phyloP scores from a whole-genome alignment of 2,888 invertebrate species.

The Imbricaverruca yamaguchii region DNA sequence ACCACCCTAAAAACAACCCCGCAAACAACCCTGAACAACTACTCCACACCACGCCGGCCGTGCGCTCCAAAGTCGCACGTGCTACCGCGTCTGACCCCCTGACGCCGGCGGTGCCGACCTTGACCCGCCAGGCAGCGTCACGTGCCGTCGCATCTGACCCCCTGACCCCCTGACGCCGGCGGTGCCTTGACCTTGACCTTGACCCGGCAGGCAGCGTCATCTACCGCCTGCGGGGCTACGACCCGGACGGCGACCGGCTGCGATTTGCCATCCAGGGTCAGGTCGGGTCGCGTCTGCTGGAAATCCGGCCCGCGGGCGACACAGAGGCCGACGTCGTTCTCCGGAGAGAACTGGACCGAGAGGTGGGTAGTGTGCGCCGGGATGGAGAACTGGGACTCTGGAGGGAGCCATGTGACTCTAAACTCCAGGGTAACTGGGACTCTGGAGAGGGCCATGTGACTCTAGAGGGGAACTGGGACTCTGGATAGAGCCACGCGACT shows the following conservation, averaged over 20 bases:
- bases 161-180: background rate
- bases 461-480: too few relatives aligned
- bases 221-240: constrained; percentile 70
- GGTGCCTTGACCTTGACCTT: background rate
- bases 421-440: too few relatives aligned
- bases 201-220: constrained; percentile 62
- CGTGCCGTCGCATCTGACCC: background rate
- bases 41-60: too few relatives aligned
- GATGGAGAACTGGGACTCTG: too few relatives aligned
- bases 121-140: constrained; percentile 1
- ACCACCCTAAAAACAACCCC: too few relatives aligned
- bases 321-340: constrained; percentile 81
- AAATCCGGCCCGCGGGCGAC: constrained; percentile 68
- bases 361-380: constrained; percentile 49
- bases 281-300: constrained; percentile 70
- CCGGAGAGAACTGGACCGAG: constrained; percentile 81
- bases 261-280: constrained; percentile 70
- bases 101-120: background rate
- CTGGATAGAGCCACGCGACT: too few relatives aligned
- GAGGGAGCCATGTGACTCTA: too few relatives aligned
- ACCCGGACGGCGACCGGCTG: constrained; percentile 76
- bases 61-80: too few relatives aligned
- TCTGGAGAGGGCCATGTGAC: too few relatives aligned
- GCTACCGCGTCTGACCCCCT: background rate
- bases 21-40: too few relatives aligned